Evolutionary conservation across 2,888 invertebrate genomes (phyloP).

Genomic region (Siphlonurus alternatus): DNA sequence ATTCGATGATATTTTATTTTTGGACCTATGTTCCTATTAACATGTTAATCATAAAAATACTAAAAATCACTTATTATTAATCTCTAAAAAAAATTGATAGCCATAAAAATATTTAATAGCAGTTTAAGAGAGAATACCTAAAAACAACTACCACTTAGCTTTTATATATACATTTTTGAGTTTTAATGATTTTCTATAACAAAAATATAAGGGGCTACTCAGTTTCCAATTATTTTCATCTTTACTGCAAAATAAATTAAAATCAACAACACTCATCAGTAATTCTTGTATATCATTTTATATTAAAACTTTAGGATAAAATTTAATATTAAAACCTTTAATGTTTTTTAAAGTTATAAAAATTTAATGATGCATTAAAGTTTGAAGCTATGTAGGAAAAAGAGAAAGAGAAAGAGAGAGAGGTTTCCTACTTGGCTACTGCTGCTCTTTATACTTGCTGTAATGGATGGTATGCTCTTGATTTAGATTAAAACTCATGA

Average conservation of each 20-base stretch:
- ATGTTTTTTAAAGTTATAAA: constrained; percentile 1
- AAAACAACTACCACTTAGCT: background rate
- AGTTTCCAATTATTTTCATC: background rate
- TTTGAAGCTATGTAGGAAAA: background rate
- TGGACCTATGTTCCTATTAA: too few relatives aligned
- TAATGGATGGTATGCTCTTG: background rate
- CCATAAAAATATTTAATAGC: too few relatives aligned
- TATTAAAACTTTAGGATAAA: background rate
- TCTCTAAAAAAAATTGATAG: too few relatives aligned
- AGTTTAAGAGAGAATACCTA: too few relatives aligned
- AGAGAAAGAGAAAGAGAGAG: background rate
- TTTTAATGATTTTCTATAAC: too few relatives aligned
- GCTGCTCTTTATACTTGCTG: too few relatives aligned
- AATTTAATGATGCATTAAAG: constrained; percentile 1
- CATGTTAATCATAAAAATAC: too few relatives aligned
- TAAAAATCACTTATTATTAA: too few relatives aligned
- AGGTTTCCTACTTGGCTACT: background rate
- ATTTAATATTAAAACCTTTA: background rate
- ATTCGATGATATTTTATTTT: too few relatives aligned
- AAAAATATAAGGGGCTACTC: too few relatives aligned
- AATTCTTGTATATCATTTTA: background rate
- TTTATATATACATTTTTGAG: background rate
- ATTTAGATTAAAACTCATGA: constrained; percentile 1
- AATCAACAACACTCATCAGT: background rate
- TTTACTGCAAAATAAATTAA: background rate